Evolutionary conservation across 2,797 vertebrate species (phyloP), one percentile per base, ranked within the genome.

Genomic region (Pseudomugil tenellus): DNA sequence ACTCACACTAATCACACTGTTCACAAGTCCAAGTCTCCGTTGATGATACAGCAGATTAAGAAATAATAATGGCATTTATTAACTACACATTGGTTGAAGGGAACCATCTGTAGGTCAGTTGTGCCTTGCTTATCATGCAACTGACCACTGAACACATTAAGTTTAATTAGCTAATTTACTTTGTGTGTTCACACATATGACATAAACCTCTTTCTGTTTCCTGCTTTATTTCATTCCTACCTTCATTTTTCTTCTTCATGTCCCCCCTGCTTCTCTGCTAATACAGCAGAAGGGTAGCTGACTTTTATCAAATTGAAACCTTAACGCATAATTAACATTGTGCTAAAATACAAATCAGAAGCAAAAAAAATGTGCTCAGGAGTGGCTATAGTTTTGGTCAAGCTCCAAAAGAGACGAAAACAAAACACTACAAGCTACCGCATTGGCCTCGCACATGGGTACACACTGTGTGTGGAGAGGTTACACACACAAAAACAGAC

Each of bases 131-230:
- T 80, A n/a, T 53, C 81, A 75, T 69, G 81, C 78, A 66, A 74
- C 78, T 83, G 83, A 83, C 86, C 85, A 67, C 79, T 48, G 68
- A 80, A 67, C 54, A 74, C 84, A 88, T 88, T 84, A 86, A 58
- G 11, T 83, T 90, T 87, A 85, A 91, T 75, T 77, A 79, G 74
- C 64, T 86, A 39, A 89, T 90, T 77, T 85, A 76, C 70, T 86
- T 85, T 85, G 63, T 63, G 66, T 61, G 68, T 75, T 74, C 67
- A 75, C 73, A 80, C 79, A 80, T 76, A 74, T 77, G 86, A 11
- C 70, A 71, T 79, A 62, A 82, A 80, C 77, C 70, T 61, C 4
- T 59, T 14, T 23, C 11, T 17, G 16, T 68, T 64, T 58, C 31
- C 35, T 68, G 25, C 37, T 31, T 2, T 57, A 49, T 17, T 62